Evolutionary conservation across 2,797 vertebrate species (phyloP), one percentile per base, ranked within the genome.

Genomic region (Amniataba percoides): DNA sequence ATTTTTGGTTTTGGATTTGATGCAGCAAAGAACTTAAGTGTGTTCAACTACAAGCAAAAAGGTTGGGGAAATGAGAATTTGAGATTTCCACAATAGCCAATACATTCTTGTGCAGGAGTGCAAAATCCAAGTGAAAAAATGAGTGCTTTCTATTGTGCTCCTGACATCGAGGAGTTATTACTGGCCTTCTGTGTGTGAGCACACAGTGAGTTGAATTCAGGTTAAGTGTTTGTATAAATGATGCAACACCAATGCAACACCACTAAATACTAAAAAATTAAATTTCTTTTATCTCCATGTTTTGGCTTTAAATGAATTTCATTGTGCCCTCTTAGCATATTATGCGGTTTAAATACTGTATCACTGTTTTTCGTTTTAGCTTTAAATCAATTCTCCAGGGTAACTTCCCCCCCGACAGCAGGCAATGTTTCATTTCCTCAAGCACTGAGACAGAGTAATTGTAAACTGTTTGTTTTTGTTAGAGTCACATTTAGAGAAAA

Each of bases 401-500:
- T 69, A 58, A 68, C 74, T 81, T 58, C 60, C 61, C 49, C 49
- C 45, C 74, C 79, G 75, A 87, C 65, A 81, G 39, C 10, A 18
- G 76, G 23, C 62, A 40, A 55, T 74, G 62, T 78, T 81, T 89
- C 48, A 60, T 90, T 83, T 90, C 52, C 81, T 75, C 19, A n/a
- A 75, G 60, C 46, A 64, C 60, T 8, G 63, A 84, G 57, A 58
- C 71, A 74, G 51, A 71, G 64, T 75, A 84, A 81, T 80, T 83
- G 77, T 83, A 86, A 90, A 84, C 81, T 70, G 72, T 87, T 88
- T 92, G 72, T 87, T 69, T 86, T 74, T 82, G 14, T 74, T 73
- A 21, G 71, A 92, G 82, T 86, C 90, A 89, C 74, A 86, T 88
- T 80, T 83, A 45, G 53, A 86, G 69, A 82, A 82, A 85, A 91